Conservation (phyloP, 2,113 vertebrate genomes). For the Anhinga rufa region DNA sequence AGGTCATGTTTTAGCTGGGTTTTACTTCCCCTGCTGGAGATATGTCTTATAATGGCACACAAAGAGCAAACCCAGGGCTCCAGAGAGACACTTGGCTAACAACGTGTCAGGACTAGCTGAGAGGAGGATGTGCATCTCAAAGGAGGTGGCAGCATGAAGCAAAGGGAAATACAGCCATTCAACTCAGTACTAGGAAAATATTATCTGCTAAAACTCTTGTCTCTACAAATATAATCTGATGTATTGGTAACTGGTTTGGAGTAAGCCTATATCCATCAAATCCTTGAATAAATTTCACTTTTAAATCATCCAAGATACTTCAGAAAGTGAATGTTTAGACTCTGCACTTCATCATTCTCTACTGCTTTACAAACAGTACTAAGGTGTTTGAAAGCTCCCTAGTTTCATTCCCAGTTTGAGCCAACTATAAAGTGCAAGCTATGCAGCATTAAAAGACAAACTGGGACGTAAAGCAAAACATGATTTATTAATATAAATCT, state of each 20-base stretch:
- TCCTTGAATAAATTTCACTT: conserved; percentile 21
- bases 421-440: background rate
- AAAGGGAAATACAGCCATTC: background rate
- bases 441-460: background rate
- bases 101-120: background rate
- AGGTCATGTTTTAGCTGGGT: background rate
- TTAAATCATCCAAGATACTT: background rate
- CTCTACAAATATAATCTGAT: background rate
- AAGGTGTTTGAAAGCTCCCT: background rate
- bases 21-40: background rate
- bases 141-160: background rate
- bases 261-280: background rate
- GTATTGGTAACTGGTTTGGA: background rate
- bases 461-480: background rate
- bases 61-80: background rate
- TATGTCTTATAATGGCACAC: background rate
- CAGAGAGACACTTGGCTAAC: background rate
- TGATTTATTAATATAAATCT: background rate
- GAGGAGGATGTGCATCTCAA: background rate
- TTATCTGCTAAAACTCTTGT: background rate
- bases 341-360: background rate
- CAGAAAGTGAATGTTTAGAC: background rate
- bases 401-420: background rate
- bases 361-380: background rate
- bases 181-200: background rate